phyloP scores from a whole-genome alignment of 2,888 invertebrate species.

The Drosophila buzzatii region DNA sequence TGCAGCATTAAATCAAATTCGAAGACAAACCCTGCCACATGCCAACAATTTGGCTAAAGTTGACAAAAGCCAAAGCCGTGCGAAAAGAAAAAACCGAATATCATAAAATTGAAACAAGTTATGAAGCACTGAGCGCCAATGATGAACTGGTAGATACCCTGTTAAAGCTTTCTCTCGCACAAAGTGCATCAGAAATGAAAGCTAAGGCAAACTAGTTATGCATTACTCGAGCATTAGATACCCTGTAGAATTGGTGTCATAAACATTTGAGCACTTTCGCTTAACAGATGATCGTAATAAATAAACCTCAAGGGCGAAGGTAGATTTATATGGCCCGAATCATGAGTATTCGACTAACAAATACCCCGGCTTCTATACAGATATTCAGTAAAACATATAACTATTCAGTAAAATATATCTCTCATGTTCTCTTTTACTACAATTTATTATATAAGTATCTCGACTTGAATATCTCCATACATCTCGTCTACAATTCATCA shows the following conservation, averaged over 20 bases:
- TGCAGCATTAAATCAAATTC: constrained; percentile 79
- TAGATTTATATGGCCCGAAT: not conserved
- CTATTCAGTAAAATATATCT: not conserved
- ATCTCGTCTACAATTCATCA: no score
- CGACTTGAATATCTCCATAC: no score
- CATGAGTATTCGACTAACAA: not conserved
- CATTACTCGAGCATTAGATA: not conserved
- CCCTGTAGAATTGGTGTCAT: not conserved
- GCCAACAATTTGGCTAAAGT: constrained; percentile 71
- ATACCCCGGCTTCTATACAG: not conserved
- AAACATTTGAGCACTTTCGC: not conserved
- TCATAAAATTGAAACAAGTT: constrained; percentile 38
- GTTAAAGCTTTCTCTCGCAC: not conserved
- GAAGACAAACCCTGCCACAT: constrained; percentile 53
- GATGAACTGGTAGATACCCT: constrained; percentile 2
- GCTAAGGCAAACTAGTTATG: no score
- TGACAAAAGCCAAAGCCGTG: constrained; percentile 70
- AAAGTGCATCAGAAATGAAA: not conserved
- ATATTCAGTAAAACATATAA: not conserved
- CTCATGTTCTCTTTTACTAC: not conserved
- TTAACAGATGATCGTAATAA: not conserved
- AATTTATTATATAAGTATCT: no score
- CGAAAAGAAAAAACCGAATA: constrained; percentile 22
- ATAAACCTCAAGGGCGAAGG: not conserved
- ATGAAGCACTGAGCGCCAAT: not conserved